Percentiles rank a stretch among this genome's conserved stretches.
Conservation (phyloP, 2,888 invertebrate genomes). For the Agonum fuliginosum region DNA sequence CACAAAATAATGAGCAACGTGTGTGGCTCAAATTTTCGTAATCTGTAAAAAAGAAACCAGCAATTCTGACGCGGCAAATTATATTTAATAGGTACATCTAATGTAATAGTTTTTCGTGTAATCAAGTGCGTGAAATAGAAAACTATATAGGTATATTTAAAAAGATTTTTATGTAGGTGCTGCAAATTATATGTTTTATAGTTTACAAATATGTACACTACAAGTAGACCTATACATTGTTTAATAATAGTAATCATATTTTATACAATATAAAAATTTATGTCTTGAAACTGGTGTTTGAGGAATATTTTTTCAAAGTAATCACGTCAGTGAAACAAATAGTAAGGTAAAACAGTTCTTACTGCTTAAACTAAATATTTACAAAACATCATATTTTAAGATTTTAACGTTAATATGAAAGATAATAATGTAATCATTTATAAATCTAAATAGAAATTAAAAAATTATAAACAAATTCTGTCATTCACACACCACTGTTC, state of each 20-base stretch:
- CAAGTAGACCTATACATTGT: background rate
- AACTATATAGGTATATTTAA: constrained; percentile 9
- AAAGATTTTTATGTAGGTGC: constrained; percentile 10
- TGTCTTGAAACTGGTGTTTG: background rate
- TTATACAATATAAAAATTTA: background rate
- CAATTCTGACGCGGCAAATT: background rate
- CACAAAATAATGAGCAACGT: constrained; percentile 14
- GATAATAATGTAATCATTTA: too few species aligned
- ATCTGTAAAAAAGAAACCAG: constrained; percentile 8
- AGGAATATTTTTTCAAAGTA: too few species aligned
- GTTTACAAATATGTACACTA: too few species aligned
- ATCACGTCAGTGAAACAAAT: too few species aligned
- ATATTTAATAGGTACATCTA: constrained; percentile 22
- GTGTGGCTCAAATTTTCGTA: constrained; percentile 32
- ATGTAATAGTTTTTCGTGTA: constrained; percentile 23
- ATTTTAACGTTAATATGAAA: too few species aligned
- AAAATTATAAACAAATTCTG: too few species aligned
- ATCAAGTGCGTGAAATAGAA: constrained; percentile 28
- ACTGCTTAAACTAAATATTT: too few species aligned
- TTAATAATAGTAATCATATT: constrained; percentile 1
- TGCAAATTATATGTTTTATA: constrained; percentile 4
- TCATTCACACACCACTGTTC: too few species aligned
- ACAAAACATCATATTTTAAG: too few species aligned
- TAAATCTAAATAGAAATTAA: too few species aligned
- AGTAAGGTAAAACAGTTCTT: too few species aligned